These are phyloP conservation scores for Ascaphus truei DNA, from an alignment of 2,113 vertebrate species.

Conservation along the genomic window DNA sequence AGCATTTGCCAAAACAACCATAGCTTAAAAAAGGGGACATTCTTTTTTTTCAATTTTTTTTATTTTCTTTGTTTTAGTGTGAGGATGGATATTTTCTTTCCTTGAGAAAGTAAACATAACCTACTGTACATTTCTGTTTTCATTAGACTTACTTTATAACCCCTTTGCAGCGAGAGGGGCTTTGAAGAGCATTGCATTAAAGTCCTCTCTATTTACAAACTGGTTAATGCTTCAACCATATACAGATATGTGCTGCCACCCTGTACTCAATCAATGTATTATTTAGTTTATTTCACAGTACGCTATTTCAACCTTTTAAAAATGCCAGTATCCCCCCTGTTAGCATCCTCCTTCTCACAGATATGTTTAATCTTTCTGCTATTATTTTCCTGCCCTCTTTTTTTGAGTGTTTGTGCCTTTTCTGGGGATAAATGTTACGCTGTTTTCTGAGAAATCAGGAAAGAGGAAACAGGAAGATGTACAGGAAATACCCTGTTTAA, in stretches of 20 bases:
- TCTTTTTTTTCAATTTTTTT: too few species aligned
- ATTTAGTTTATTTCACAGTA: slow-evolving; percentile 13
- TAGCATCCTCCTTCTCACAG: not conserved
- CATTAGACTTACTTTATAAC: too few species aligned
- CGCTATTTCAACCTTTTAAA: slow-evolving; percentile 8
- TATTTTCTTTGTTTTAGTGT: too few species aligned
- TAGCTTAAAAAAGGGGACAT: too few species aligned
- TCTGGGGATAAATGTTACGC: not conserved
- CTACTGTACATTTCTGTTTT: too few species aligned
- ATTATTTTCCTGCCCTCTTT: not conserved
- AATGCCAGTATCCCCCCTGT: not conserved
- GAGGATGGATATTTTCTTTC: too few species aligned
- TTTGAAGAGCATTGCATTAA: too few species aligned
- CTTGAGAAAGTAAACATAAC: too few species aligned
- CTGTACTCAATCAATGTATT: not conserved
- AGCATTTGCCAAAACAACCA: too few species aligned
- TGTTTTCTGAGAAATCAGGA: slow-evolving; percentile 18
- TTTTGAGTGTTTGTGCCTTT: not conserved
- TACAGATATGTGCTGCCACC: not conserved
- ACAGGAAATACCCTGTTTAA: slow-evolving; percentile 16
- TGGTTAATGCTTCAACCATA: not conserved
- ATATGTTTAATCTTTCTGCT: not conserved
- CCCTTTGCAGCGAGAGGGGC: too few species aligned
- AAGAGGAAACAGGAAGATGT: slow-evolving; percentile 13
- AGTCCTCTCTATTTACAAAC: not conserved